Conservation (phyloP, 2,113 vertebrate genomes). For the Corydoras maculifer region DNA sequence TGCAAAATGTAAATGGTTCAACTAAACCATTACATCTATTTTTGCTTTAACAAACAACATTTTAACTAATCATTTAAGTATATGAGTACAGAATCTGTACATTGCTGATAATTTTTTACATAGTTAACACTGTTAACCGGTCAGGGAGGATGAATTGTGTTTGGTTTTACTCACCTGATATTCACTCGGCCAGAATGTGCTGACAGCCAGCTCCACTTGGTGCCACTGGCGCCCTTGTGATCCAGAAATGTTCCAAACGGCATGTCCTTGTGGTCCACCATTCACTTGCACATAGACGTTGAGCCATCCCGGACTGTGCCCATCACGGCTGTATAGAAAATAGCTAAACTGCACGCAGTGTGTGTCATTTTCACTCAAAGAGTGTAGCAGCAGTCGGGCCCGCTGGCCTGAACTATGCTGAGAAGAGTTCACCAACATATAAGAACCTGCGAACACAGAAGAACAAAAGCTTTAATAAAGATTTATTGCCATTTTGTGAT, state of each 20-base stretch:
- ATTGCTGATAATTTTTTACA: too few species aligned
- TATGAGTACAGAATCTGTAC: too few species aligned
- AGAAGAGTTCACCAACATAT: conserved; percentile 85
- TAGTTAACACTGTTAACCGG: too few species aligned
- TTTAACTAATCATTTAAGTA: too few species aligned
- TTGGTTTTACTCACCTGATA: conserved; percentile 77
- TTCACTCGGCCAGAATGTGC: conserved; percentile 94
- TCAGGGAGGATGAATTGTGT: neutral
- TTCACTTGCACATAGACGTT: conserved; percentile 80
- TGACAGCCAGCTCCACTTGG: conserved; percentile 89
- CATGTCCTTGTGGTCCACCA: conserved; percentile 76
- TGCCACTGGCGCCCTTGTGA: conserved; percentile 88
- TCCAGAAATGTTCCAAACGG: conserved; percentile 85
- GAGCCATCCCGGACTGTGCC: conserved; percentile 82
- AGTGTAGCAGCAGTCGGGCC: conserved; percentile 80
- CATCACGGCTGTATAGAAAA: conserved; percentile 86
- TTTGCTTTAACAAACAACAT: too few species aligned
- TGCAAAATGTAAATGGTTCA: too few species aligned
- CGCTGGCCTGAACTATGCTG: conserved; percentile 78
- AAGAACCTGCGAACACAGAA: conserved; percentile 58
- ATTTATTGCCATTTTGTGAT: neutral
- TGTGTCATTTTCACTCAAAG: conserved; percentile 92
- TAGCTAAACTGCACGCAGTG: conserved; percentile 98
- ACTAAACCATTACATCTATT: too few species aligned
- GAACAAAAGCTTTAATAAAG: neutral